Evolutionary conservation across 1,140 invertebrate species (phyloP), one percentile per base, ranked within the genome.

Genomic region (Pseudoatta argentina): DNA sequence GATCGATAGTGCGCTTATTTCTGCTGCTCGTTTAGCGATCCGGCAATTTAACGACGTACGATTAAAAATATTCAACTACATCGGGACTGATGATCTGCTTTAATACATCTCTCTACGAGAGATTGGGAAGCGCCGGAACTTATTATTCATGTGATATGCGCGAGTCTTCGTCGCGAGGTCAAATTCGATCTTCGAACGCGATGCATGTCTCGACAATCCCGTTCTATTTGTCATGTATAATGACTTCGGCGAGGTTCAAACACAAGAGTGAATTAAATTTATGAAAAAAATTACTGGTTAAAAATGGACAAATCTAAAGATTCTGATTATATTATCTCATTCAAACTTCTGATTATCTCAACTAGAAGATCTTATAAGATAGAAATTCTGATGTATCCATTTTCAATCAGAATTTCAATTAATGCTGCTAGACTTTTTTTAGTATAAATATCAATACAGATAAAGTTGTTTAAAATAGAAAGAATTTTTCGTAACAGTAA

Each of bases 221-320:
- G 21, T 71, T 71, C 64, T 51, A 81, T 71, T 81, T 81, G 51
- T 30, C 51, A 34, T 57, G 34, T 57, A 57, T 81, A 81, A 81
- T 64, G 66, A 81, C 34, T 81, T 81, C 30, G 21, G 21, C 12
- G 34, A 39, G 64, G 30, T 71, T 81, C 78, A 71, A 81, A 81
- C 21, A 66, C 21, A 39, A 39, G 34, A 39, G 6, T 39, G 34
- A 6, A 39, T 39, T 39, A 39, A 39, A 6, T 39, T 39, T 39
- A 39, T 39, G 6, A 39, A 5, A 44, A 44, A 44, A 44, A 44
- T 44, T 44, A 10, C 2, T 44, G 2, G 0, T 44, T 44, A 7
- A 44, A 44, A 44, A 44, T 44, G 39, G 8, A 44, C 39, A 10
- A 44, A 44, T 7, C 1, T 44, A 12, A 44, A 44, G 39, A 44